Conservation (phyloP, 2,888 invertebrate species). For the Boloria euphrosyne region DNA sequence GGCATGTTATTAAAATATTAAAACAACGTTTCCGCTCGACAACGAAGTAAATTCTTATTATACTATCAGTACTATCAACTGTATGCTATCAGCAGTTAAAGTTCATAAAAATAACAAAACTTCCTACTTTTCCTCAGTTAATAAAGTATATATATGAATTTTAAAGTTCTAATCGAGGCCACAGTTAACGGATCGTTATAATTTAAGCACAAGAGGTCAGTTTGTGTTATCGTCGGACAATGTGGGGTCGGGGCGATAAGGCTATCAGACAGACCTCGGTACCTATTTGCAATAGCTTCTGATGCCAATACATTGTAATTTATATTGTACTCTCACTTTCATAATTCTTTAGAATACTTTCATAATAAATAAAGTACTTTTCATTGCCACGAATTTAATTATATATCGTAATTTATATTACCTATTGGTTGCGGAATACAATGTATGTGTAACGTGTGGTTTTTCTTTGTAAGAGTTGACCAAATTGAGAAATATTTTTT, state of each 20-base stretch:
- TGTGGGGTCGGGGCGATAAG: conserved; percentile 47
- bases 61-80: no score
- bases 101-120: background rate
- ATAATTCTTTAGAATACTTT: conserved; percentile 27
- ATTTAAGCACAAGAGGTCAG: conserved; percentile 35
- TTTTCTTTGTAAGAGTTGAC: background rate
- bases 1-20: background rate
- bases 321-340: conserved; percentile 33
- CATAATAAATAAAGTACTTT: conserved; percentile 16
- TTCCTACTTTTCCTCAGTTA: conserved; percentile 1
- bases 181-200: conserved; percentile 27
- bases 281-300: conserved; percentile 39
- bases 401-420: conserved; percentile 14
- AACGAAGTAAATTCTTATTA: background rate
- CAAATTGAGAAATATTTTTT: conserved; percentile 1
- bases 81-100: background rate
- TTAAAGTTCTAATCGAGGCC: conserved; percentile 33
- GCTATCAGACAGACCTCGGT: conserved; percentile 45
- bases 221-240: conserved; percentile 39
- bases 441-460: background rate
- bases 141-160: conserved; percentile 2
- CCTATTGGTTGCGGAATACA: conserved; percentile 4
- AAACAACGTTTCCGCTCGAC: background rate
- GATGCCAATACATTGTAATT: conserved; percentile 21
- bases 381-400: conserved; percentile 12